Base-by-base conservation (phyloP, 2,888 invertebrate species). In the Aricia artaxerxes region DNA sequence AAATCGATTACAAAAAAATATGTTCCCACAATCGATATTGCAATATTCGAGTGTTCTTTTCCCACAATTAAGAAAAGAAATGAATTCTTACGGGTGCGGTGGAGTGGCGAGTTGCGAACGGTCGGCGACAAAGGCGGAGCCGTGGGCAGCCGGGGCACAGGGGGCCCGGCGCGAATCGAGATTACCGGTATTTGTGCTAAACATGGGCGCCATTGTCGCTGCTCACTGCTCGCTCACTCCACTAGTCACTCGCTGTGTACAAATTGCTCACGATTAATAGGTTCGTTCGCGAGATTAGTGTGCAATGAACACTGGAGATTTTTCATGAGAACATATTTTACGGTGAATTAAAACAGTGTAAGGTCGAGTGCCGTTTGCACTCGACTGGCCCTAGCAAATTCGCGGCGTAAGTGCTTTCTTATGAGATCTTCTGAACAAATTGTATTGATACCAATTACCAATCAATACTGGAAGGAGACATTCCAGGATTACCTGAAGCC, bases 151-250 rank as follows among this genome's bases (percentile, higher is more conserved):
- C 90, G 90, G 86, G 88, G 86, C 87, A 91, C 90, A 90, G 88
- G 88, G 89, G 90, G 88, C 84, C 82, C 82, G 83, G 82, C 82
- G 87, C 85, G 88, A 89, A 86, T 85, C 82, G 85, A 90, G 91
- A 91, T 91, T 90, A 90, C 89, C 87, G 88, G 90, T 93, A 91
- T 93, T 92, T 92, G 90, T 90, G 87, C 85, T 88, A 92, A 92
- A 92, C 92, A 91, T 86, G 87, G 16, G 83, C 85, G 84, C 85
- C 85, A 84, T 92, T 92, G 90, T 91, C 85, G 82, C 81, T 88
- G 89, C 83, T 85, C 89, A 82, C 81, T 88, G 89, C 83, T 85
- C 89, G 86, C 87, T 83, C 87, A 88, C 88, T 86, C 86, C 85
- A 85, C 81, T 87, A 87, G 85, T 83, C 84, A 80, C 80, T 83